Conservation (phyloP, 2,888 invertebrate species). For the Lysandra bellargus region DNA sequence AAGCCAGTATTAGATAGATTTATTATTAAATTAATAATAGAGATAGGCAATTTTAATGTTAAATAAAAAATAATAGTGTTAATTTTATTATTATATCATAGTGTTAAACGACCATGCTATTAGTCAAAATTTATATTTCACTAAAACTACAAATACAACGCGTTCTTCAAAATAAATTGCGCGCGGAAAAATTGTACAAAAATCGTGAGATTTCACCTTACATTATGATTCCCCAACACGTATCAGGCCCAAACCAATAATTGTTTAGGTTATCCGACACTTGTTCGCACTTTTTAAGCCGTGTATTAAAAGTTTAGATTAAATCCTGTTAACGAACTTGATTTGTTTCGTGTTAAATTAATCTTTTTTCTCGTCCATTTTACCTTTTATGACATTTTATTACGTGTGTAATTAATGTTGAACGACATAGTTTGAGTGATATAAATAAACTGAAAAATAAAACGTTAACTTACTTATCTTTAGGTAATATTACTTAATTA, state of each 20-base stretch:
- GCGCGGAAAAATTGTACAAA: background rate
- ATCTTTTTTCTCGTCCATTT: background rate
- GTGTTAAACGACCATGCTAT: too few species aligned
- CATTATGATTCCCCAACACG: conserved; percentile 29
- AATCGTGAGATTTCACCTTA: conserved; percentile 13
- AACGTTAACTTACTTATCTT: background rate
- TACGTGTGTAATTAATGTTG: background rate
- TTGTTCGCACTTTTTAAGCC: conserved; percentile 12
- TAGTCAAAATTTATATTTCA: background rate
- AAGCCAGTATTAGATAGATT: too few species aligned
- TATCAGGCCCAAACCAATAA: conserved; percentile 34
- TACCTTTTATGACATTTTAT: background rate
- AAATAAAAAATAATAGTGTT: too few species aligned
- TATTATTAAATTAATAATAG: too few species aligned
- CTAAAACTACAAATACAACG: background rate
- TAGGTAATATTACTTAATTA: background rate
- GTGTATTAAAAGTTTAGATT: conserved; percentile 27
- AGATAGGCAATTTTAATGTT: too few species aligned
- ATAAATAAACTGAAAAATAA: background rate
- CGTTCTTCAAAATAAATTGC: background rate
- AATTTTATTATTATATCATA: too few species aligned
- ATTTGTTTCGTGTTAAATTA: conserved; percentile 20
- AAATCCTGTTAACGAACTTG: conserved; percentile 9
- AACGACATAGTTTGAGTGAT: background rate
- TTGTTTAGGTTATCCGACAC: conserved; percentile 32